A percentile compares a stretch with the other conserved stretches of the same genome.
Evolutionary conservation across 2,113 vertebrate species (phyloP).

Genomic region (Chaetodon trifascialis): DNA sequence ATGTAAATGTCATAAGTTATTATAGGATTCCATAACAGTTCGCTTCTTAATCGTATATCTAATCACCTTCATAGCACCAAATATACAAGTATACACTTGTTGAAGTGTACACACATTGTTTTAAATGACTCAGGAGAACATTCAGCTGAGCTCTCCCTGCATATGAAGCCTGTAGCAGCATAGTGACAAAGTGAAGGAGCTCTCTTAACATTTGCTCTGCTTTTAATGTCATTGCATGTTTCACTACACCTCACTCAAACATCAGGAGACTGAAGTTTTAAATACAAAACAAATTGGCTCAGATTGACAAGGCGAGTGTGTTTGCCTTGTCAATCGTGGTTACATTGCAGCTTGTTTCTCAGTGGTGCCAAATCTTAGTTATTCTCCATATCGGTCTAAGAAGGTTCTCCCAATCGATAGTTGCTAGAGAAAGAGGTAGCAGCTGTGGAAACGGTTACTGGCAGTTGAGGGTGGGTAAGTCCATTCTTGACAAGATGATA

Average conservation of each 20-base stretch:
- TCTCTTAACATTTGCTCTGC: background rate
- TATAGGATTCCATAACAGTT: no score
- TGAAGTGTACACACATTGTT: background rate
- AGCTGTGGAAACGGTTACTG: background rate
- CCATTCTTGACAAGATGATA: conserved; percentile 1
- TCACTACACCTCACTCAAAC: background rate
- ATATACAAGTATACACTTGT: no score
- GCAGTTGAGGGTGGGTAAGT: conserved; percentile 12
- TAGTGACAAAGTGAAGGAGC: background rate
- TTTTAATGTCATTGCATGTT: background rate
- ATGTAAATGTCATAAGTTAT: conserved; percentile 51
- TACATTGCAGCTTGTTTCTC: background rate
- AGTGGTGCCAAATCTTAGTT: background rate
- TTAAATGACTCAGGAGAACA: background rate
- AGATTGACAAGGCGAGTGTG: background rate
- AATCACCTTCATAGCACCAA: background rate
- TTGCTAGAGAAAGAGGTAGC: background rate
- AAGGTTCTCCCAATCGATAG: background rate
- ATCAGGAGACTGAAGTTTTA: background rate
- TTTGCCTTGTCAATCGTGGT: background rate
- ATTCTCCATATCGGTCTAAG: background rate
- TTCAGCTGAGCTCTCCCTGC: background rate
- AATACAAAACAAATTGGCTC: background rate
- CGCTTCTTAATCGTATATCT: background rate
- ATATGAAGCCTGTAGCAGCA: background rate